Evolutionary conservation across 2,113 vertebrate genomes (phyloP).

Genomic region (Tringa solitaria): DNA sequence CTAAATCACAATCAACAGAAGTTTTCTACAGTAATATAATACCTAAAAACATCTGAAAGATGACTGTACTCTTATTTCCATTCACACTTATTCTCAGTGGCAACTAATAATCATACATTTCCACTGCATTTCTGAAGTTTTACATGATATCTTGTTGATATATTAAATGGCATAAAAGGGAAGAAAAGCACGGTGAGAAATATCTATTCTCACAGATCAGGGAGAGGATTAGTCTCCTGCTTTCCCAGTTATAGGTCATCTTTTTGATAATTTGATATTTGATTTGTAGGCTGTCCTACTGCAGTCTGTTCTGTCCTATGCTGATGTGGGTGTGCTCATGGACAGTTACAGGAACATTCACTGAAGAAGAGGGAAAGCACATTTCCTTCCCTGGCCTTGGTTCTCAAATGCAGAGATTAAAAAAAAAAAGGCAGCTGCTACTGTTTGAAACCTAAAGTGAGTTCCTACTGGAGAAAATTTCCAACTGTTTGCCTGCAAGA

Average conservation of each 20-base stretch:
- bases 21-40: not conserved
- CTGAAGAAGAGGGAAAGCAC: not conserved
- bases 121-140: not conserved
- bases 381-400: not conserved
- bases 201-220: not conserved
- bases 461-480: not conserved
- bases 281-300: not conserved
- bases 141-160: not conserved
- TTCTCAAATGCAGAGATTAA: not conserved
- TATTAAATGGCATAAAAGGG: not conserved
- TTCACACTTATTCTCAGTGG: not conserved
- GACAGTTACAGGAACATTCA: not conserved
- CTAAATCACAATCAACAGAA: not conserved
- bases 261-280: not conserved
- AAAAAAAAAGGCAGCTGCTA: not conserved
- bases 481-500: not conserved
- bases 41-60: not conserved
- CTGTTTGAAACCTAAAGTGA: not conserved
- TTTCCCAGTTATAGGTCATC: not conserved
- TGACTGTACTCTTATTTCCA: not conserved
- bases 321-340: accelerated
- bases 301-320: not conserved
- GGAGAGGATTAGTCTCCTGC: not conserved
- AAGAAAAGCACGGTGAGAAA: not conserved
- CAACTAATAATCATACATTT: not conserved